phyloP scores from a whole-genome alignment of 2,113 vertebrate genomes.

The Callorhinus ursinus region DNA sequence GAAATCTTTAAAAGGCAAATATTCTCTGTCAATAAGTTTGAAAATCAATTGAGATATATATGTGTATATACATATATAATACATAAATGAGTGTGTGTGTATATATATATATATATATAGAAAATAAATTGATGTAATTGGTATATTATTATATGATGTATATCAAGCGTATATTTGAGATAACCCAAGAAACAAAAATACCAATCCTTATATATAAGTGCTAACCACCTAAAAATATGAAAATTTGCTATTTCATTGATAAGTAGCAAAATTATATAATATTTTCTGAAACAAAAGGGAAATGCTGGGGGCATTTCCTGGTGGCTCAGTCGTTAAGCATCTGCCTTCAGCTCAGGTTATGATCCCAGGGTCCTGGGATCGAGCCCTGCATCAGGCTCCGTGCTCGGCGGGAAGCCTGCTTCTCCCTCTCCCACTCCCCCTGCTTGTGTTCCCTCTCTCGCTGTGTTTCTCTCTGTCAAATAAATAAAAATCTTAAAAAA shows the following conservation, averaged over 20 bases:
- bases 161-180: background rate
- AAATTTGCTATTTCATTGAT: background rate
- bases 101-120: background rate
- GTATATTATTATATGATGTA: background rate
- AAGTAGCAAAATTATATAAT: background rate
- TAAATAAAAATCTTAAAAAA: too few relatives aligned
- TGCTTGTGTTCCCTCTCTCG: too few relatives aligned
- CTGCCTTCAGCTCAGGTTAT: too few relatives aligned
- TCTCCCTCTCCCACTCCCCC: too few relatives aligned
- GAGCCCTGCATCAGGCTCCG: too few relatives aligned
- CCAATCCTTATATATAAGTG: background rate
- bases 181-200: background rate
- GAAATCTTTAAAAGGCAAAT: background rate
- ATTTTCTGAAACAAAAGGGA: background rate
- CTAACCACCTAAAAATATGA: background rate
- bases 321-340: too few relatives aligned
- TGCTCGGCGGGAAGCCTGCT: too few relatives aligned
- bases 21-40: background rate
- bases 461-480: too few relatives aligned
- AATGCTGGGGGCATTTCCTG: too few relatives aligned
- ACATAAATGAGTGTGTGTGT: background rate
- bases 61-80: background rate
- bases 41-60: background rate
- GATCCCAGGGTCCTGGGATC: too few relatives aligned
- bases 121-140: background rate